phyloP scores from a whole-genome alignment of 2,113 vertebrate genomes.

The Chionodraco myersi region DNA sequence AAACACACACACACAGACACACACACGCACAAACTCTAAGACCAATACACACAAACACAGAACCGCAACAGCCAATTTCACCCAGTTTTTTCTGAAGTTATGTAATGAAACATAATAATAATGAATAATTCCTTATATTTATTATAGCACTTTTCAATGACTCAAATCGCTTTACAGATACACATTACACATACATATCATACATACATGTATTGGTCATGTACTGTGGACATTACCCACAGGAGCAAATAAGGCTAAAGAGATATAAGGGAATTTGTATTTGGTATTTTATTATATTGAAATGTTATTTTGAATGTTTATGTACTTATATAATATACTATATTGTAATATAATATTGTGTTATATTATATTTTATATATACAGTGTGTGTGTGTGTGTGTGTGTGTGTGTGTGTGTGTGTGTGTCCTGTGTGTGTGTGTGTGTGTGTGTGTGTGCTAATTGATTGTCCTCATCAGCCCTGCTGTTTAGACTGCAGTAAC shows the following conservation, averaged over 20 bases:
- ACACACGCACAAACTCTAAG: neutral
- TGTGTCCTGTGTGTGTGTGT: conserved; percentile 12
- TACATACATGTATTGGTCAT: too few relatives aligned
- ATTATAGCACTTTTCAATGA: too few relatives aligned
- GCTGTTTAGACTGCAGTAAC: conserved; percentile 75
- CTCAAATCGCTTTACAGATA: too few relatives aligned
- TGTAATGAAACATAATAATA: neutral
- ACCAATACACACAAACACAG: conserved; percentile 5
- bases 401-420: conserved; percentile 22
- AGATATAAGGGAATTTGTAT: neutral
- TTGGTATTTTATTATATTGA: neutral
- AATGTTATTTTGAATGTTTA: too few relatives aligned
- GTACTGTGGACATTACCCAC: too few relatives aligned
- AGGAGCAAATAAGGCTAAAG: neutral
- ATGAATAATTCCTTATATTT: too few relatives aligned
- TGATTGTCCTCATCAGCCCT: conserved; percentile 78
- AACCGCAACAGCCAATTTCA: conserved; percentile 11
- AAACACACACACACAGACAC: conserved; percentile 11
- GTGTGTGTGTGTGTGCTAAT: conserved; percentile 62
- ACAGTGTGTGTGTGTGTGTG: neutral
- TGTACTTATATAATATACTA: too few relatives aligned
- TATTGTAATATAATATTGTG: too few relatives aligned
- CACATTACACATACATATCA: too few relatives aligned
- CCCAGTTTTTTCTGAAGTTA: neutral
- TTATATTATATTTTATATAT: neutral